A percentile compares a stretch with the other conserved stretches of the same genome.
Evolutionary conservation across 1,140 invertebrate genomes (phyloP).

Genomic region (Drosophila melanogaster): Release_6_plus_ISO1_MT NT_037436.4:22233001-22233500

Average conservation of each 20-base stretch:
- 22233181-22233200: constrained; percentile 44
- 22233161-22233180: constrained; percentile 11
- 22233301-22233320: too few species aligned
- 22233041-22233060: too few species aligned
- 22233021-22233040: constrained; percentile 26
- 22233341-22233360: constrained; percentile 53
- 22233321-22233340: not conserved
- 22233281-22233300: not conserved
- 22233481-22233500: not conserved
- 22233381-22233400: constrained; percentile 82
- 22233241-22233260: constrained; percentile 80
- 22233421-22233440: constrained; percentile 16
- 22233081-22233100: constrained; percentile 30
- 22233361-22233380: constrained; percentile 81
- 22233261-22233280: constrained; percentile 33
- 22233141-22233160: constrained; percentile 63
- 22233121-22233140: constrained; percentile 77
- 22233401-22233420: constrained; percentile 58
- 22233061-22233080: constrained; percentile 1
- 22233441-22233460: constrained; percentile 11
- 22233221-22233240: constrained; percentile 80
- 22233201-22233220: constrained; percentile 55
- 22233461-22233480: constrained; percentile 11
- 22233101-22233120: constrained; percentile 49
- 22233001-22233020: constrained; percentile 82